Evolutionary conservation across 2,113 vertebrate species (phyloP).

Genomic region (Atrichornis clamosus): DNA sequence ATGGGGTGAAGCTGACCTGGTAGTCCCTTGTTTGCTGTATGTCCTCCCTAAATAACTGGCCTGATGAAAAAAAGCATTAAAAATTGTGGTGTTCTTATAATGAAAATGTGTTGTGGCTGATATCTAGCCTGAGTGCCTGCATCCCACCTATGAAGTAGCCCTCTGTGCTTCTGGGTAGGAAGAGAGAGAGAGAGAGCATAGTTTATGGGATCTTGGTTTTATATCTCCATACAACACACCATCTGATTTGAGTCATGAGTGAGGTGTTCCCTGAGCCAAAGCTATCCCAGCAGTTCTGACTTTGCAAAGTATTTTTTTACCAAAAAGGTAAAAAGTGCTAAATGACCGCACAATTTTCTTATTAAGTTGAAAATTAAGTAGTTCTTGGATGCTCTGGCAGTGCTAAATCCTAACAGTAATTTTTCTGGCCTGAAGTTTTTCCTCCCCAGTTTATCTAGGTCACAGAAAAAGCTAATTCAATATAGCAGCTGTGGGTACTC

Average conservation of each 20-base stretch:
- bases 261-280: neutral
- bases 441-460: neutral
- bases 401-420: neutral
- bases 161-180: neutral
- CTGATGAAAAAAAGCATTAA: neutral
- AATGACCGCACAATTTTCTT: neutral
- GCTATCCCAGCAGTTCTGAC: neutral
- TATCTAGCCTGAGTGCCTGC: neutral
- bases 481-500: neutral
- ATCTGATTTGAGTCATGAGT: neutral
- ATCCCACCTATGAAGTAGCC: neutral
- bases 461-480: neutral
- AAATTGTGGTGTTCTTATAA: neutral
- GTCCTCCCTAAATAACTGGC: neutral
- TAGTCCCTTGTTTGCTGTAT: neutral
- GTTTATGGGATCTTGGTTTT: neutral
- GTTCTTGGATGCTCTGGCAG: neutral
- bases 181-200: neutral
- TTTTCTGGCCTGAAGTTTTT: neutral
- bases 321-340: neutral
- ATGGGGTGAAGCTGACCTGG: neutral
- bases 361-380: neutral
- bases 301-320: neutral
- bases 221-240: rapidly evolving
- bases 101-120: neutral